Evolutionary conservation across 2,113 vertebrate genomes (phyloP), one percentile per base, ranked within the genome.

Genomic region (Chamaetylas fuelleborni): DNA sequence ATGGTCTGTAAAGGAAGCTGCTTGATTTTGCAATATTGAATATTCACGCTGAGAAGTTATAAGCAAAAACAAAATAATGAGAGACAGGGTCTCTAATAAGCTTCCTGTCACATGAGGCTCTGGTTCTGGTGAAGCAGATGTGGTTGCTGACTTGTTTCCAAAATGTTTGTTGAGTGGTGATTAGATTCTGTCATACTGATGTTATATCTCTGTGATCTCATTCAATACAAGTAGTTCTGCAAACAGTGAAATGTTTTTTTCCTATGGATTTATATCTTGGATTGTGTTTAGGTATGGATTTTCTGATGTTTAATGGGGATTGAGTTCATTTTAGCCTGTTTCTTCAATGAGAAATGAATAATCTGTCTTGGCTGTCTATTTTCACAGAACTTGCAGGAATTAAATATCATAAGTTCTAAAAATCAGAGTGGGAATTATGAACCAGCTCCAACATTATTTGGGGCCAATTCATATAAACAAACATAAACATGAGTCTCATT

Each of bases 91-190:
- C 87, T 94, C 78, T 87, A 94, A 87, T 81, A 81, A 92, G 61
- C 81, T 96, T 95, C 93, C 93, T 95, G 87, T 91, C 96, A 90
- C 90, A 67, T 86, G 87, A 90, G 36, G 81, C 61, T 91, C 61
- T 87, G 81, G 77, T 92, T 92, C 51, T 84, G 42, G 47, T 79
- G 93, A 78, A 95, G 69, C 87, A 96, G 90, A 94, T 91, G 93
- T 95, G 95, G 85, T 79, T 85, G 78, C 93, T 96, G 95, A 89
- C 69, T 92, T 60, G 47, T 84, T 93, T 95, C 93, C 96, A 96
- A 43, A 92, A 78, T 62, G 57, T 87, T 89, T 89, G 87, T 74
- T 87, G 90, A 94, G 95, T 91, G 93, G 56, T 84, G 92, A 94
- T 94, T 84, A 95, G 84, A 89, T 91, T 81, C 90, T 91, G 65